Evolutionary conservation across 1,140 invertebrate species (phyloP).

Genomic region (Tenebrio molitor): DNA sequence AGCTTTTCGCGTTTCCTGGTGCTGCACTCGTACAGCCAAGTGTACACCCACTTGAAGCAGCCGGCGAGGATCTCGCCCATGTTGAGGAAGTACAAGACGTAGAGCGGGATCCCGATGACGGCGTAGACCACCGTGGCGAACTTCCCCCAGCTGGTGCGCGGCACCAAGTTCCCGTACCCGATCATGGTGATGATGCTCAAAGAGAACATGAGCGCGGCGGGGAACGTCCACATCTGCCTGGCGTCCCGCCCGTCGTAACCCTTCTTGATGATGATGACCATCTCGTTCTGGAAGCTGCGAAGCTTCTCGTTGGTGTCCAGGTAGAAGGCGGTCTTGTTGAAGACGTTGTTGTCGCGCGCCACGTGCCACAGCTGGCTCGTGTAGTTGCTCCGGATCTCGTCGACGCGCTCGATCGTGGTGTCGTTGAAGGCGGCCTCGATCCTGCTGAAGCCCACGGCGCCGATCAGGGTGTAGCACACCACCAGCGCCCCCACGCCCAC

Average conservation of each 20-base stretch:
- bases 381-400: conserved; percentile 14
- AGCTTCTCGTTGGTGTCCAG: conserved; percentile 76
- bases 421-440: conserved; percentile 78
- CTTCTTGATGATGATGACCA: conserved; percentile 78
- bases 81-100: conserved; percentile 90
- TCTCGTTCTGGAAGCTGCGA: conserved; percentile 77
- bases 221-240: conserved; percentile 85
- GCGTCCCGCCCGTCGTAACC: conserved; percentile 84
- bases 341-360: conserved; percentile 79
- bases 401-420: neutral
- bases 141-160: conserved; percentile 92
- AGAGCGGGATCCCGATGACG: conserved; percentile 94
- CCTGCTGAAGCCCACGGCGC: conserved; percentile 91
- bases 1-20: conserved; percentile 70
- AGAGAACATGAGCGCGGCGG: conserved; percentile 89
- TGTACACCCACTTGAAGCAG: conserved; percentile 85
- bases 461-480: conserved; percentile 94
- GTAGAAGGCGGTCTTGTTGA: conserved; percentile 82
- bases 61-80: conserved; percentile 88
- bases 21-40: conserved; percentile 81
- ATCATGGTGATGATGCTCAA: conserved; percentile 93
- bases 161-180: conserved; percentile 95
- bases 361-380: conserved; percentile 81
- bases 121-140: conserved; percentile 94
- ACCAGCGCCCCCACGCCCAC: conserved; percentile 96